Conservation (phyloP, 2,888 invertebrate genomes). For the Spisula subtruncata region DNA sequence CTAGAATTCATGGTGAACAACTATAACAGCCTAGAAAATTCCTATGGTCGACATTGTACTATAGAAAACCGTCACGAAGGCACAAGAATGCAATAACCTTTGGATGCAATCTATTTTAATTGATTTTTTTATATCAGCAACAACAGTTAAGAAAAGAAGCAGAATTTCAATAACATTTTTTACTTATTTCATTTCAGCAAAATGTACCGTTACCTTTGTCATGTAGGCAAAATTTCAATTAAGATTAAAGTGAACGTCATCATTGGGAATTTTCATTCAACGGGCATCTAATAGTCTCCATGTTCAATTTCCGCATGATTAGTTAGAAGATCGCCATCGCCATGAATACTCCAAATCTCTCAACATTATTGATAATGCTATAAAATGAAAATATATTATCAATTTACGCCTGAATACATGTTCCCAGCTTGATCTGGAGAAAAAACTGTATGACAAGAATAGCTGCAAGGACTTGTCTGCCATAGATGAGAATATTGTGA, state of each 20-base stretch:
- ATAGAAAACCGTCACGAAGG: not conserved
- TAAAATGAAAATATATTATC: conserved; percentile 52
- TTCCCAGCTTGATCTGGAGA: conserved; percentile 16
- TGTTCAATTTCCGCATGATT: conserved; percentile 47
- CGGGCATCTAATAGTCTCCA: not conserved
- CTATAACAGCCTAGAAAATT: not conserved
- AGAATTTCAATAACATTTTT: conserved; percentile 19
- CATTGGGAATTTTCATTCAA: conserved; percentile 13
- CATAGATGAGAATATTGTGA: conserved; percentile 1
- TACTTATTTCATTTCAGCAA: not conserved
- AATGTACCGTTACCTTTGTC: not conserved
- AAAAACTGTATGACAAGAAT: conserved; percentile 3
- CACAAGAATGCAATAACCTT: conserved; percentile 8
- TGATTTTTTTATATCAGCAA: not conserved
- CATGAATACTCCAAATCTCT: conserved; percentile 39
- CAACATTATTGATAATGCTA: conserved; percentile 41
- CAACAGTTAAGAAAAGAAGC: not conserved
- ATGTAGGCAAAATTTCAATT: conserved; percentile 7
- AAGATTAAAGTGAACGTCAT: not conserved
- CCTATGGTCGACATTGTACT: not conserved
- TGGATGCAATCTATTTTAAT: conserved; percentile 15
- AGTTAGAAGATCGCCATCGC: not conserved
- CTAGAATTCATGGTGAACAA: not conserved
- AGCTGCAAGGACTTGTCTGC: conserved; percentile 19
- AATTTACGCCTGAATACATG: conserved; percentile 33